These are phyloP conservation scores for Drosophila dunni DNA, from an alignment of 1,140 invertebrate species.

Conservation along the genomic window DNA sequence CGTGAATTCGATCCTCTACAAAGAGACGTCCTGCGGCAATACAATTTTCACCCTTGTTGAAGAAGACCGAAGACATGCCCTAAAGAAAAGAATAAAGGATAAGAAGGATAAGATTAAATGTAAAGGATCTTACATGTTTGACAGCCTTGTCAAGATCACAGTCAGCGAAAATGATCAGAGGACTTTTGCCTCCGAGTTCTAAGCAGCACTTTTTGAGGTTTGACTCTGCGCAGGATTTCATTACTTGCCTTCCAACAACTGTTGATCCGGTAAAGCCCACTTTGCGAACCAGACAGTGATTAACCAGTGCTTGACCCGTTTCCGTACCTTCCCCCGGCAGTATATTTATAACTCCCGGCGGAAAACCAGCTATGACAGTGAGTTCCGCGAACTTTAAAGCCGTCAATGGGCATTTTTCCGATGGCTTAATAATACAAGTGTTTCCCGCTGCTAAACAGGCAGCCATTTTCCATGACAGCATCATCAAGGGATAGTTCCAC, in stretches of 20 bases:
- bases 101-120: background rate
- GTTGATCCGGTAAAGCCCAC: conserved; percentile 98
- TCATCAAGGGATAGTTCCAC: conserved; percentile 99
- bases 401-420: conserved; percentile 95
- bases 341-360: conserved; percentile 97
- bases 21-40: conserved; percentile 98
- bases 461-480: conserved; percentile 99
- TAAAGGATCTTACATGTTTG: conserved; percentile 88
- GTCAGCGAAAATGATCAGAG: conserved; percentile 96
- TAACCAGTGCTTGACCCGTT: conserved; percentile 93
- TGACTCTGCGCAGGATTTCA: conserved; percentile 94
- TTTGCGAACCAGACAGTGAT: conserved; percentile 93
- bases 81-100: conserved; percentile 72
- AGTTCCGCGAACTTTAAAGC: conserved; percentile 97
- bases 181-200: conserved; percentile 98
- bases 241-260: conserved; percentile 90
- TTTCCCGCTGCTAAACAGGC: conserved; percentile 98
- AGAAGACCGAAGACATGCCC: conserved; percentile 97
- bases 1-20: conserved; percentile 95
- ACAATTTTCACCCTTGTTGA: conserved; percentile 99
- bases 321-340: conserved; percentile 92
- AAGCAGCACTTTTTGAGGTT: conserved; percentile 97
- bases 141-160: conserved; percentile 97
- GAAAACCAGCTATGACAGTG: conserved; percentile 93
- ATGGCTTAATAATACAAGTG: conserved; percentile 96